These are phyloP conservation scores for Mastigias papua DNA, from an alignment of 30 jellyfish, hydroid and myxozoan species.

Conservation along the genomic window DNA sequence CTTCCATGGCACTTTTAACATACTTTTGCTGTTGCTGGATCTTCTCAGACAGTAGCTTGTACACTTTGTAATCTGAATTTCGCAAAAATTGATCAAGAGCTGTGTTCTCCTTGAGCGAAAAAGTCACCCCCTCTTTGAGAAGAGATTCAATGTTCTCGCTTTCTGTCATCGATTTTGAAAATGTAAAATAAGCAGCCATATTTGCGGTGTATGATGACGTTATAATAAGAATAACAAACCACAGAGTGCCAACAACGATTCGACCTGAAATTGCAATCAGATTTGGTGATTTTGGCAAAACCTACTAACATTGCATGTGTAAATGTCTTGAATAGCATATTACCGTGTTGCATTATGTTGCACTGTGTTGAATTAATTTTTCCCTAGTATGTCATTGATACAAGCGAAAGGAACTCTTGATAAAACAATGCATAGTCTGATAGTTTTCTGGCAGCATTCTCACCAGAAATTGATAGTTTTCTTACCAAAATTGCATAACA, in stretches of 20 bases:
- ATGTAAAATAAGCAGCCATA: conserved; percentile 62
- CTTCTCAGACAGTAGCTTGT: conserved; percentile 10
- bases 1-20: conserved; percentile 17
- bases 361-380: no score
- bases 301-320: no score
- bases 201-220: conserved; percentile 66
- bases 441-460: no score
- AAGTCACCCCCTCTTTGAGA: conserved; percentile 39
- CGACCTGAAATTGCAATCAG: conserved; percentile 29
- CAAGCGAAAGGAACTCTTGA: no score
- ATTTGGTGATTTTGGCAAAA: no score
- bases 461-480: no score
- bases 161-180: conserved; percentile 21
- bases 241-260: conserved; percentile 25
- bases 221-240: conserved; percentile 47
- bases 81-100: conserved; percentile 41
- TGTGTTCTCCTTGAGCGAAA: conserved; percentile 22
- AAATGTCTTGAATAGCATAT: no score
- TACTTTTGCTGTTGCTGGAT: conserved; percentile 35
- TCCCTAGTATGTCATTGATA: no score
- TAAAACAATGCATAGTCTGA: no score
- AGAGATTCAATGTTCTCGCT: conserved; percentile 39
- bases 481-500: no score
- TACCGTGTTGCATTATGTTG: no score
- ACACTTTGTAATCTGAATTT: conserved; percentile 41